These are phyloP conservation scores for Casuarius casuarius DNA, from an alignment of 2,113 vertebrate genomes.

Conservation along the genomic window DNA sequence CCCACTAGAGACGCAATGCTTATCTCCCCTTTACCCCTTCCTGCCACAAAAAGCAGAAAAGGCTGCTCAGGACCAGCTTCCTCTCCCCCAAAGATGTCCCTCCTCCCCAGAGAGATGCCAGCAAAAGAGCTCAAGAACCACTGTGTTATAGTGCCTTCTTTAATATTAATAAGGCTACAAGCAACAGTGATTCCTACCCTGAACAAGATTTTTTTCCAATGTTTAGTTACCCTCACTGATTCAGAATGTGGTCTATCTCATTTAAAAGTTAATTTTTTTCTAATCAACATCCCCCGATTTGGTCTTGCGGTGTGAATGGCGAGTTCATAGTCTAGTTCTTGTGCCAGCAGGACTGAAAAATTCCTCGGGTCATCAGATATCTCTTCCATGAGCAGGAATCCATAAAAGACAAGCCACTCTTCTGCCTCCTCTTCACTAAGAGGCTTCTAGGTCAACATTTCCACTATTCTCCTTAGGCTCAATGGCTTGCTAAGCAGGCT, in stretches of 20 bases:
- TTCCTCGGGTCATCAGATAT: background rate
- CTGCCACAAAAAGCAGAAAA: background rate
- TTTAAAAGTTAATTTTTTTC: background rate
- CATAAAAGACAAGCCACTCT: background rate
- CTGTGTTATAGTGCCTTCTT: background rate
- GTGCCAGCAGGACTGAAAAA: background rate
- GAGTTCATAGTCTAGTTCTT: background rate
- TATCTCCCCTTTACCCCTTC: background rate
- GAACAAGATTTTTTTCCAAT: background rate
- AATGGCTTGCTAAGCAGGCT: background rate
- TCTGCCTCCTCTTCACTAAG: background rate
- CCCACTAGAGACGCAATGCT: background rate
- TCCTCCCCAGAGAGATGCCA: background rate
- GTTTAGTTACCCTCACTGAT: background rate
- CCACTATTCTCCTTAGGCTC: fast-evolving
- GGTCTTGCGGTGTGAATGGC: background rate
- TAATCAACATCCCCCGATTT: background rate
- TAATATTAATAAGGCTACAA: background rate
- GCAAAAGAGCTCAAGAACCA: background rate
- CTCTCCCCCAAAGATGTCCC: background rate
- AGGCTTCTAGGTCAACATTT: background rate
- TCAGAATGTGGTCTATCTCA: background rate
- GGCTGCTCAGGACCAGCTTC: background rate
- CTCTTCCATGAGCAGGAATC: background rate
- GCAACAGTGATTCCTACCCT: background rate